Conservation (phyloP, 2,797 vertebrate species). For the Limnodromus scolopaceus region DNA sequence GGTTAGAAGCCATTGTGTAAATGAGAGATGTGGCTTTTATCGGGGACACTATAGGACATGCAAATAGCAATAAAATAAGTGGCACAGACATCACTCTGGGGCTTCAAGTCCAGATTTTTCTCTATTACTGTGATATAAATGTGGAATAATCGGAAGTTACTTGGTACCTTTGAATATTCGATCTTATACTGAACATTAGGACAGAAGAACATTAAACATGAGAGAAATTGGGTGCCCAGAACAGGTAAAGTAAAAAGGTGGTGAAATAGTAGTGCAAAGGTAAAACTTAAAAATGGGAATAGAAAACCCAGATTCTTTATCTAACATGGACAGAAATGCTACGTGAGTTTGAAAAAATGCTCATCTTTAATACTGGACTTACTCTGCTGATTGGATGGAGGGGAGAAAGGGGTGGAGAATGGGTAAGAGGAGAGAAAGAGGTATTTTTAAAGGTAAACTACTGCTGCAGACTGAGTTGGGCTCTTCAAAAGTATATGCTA, state of each 20-base stretch:
- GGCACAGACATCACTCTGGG: background rate
- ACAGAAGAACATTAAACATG: background rate
- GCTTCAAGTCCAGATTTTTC: background rate
- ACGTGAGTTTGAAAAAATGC: background rate
- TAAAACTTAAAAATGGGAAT: background rate
- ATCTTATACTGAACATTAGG: background rate
- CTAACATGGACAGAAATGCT: background rate
- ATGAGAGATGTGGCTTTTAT: background rate
- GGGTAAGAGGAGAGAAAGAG: background rate
- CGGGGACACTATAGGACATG: fast-evolving
- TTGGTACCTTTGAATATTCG: background rate
- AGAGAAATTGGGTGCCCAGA: background rate
- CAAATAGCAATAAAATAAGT: constrained; percentile 14
- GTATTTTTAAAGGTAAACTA: background rate
- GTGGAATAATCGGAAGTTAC: background rate
- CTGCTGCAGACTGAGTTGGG: background rate
- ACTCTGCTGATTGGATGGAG: background rate
- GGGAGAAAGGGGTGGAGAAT: background rate
- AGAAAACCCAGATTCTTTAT: background rate
- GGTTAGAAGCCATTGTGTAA: background rate
- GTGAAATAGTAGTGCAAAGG: background rate
- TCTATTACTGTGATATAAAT: background rate
- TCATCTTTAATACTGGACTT: background rate
- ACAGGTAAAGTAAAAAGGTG: background rate
- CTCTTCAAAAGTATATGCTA: background rate